These are phyloP conservation scores for Drosophila ohnishii DNA, from an alignment of 1,140 invertebrate genomes.

Conservation along the genomic window DNA sequence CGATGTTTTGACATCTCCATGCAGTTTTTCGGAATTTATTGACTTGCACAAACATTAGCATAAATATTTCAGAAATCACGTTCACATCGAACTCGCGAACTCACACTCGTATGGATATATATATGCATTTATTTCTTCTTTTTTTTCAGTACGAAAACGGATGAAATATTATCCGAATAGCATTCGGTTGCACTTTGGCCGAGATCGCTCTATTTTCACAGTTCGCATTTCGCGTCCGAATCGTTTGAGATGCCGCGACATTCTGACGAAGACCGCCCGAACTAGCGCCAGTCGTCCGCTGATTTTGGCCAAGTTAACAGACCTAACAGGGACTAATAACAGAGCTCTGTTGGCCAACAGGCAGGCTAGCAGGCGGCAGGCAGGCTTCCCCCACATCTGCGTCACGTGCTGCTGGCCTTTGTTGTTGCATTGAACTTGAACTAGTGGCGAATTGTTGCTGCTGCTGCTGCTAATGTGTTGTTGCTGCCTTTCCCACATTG, in stretches of 20 bases:
- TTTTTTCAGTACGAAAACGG: constrained; percentile 26
- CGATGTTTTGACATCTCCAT: constrained; percentile 13
- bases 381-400: constrained; percentile 36
- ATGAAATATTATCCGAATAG: constrained; percentile 39
- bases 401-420: constrained; percentile 52
- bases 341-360: constrained; percentile 28
- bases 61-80: constrained; percentile 40
- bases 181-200: constrained; percentile 14
- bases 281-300: constrained; percentile 4
- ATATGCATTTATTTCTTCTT: neutral
- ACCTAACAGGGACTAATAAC: neutral
- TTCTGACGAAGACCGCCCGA: constrained; percentile 41
- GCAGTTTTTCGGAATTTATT: constrained; percentile 27
- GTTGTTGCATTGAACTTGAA: constrained; percentile 70
- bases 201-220: constrained; percentile 14
- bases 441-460: constrained; percentile 49
- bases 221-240: constrained; percentile 45
- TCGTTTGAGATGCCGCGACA: constrained; percentile 62
- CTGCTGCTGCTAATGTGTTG: constrained; percentile 17
- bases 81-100: constrained; percentile 18
- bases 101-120: constrained; percentile 9
- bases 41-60: constrained; percentile 14
- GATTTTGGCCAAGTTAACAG: constrained; percentile 35
- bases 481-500: constrained; percentile 32
- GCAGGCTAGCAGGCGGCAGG: constrained; percentile 13